phyloP scores from a whole-genome alignment of 2,797 vertebrate species.

The Nannoperca obscura region DNA sequence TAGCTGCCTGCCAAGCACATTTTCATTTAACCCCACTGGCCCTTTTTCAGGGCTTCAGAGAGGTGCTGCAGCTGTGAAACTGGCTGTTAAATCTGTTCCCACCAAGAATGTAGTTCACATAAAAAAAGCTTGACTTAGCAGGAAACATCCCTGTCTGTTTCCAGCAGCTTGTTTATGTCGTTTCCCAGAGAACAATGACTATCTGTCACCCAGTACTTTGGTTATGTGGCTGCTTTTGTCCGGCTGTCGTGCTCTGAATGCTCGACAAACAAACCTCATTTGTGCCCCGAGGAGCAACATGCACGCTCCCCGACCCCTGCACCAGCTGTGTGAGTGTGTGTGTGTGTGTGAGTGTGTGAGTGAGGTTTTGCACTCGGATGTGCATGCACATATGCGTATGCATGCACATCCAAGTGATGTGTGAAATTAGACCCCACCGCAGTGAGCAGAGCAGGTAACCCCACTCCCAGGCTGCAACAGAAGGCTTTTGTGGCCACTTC shows the following conservation, averaged over 20 bases:
- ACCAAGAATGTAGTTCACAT: slow-evolving; percentile 27
- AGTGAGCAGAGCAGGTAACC: slow-evolving; percentile 80
- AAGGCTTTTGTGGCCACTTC: slow-evolving; percentile 80
- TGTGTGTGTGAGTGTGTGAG: background rate
- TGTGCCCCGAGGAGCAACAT: slow-evolving; percentile 56
- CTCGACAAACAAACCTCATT: slow-evolving; percentile 69
- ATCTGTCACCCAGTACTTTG: slow-evolving; percentile 57
- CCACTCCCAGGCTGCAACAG: slow-evolving; percentile 79
- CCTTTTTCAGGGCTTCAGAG: background rate
- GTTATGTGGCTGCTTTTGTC: slow-evolving; percentile 72
- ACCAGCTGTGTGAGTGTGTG: slow-evolving; percentile 38
- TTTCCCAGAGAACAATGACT: slow-evolving; percentile 73
- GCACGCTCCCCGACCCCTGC: slow-evolving; percentile 31
- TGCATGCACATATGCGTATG: slow-evolving; percentile 49
- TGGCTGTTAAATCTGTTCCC: slow-evolving; percentile 19
- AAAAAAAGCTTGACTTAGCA: slow-evolving; percentile 26
- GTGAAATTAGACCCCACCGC: slow-evolving; percentile 86
- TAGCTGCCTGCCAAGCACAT: background rate
- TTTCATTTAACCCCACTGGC: slow-evolving; percentile 9
- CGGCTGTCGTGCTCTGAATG: slow-evolving; percentile 60
- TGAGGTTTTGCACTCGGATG: slow-evolving; percentile 36
- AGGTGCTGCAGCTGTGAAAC: slow-evolving; percentile 33
- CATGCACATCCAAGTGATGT: slow-evolving; percentile 70
- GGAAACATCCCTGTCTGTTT: slow-evolving; percentile 63
- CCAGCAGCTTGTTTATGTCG: slow-evolving; percentile 52